Percentiles rank a stretch among this genome's conserved stretches.
Evolutionary conservation across 1,140 invertebrate species (phyloP).

Genomic region (Pantala flavescens): DNA sequence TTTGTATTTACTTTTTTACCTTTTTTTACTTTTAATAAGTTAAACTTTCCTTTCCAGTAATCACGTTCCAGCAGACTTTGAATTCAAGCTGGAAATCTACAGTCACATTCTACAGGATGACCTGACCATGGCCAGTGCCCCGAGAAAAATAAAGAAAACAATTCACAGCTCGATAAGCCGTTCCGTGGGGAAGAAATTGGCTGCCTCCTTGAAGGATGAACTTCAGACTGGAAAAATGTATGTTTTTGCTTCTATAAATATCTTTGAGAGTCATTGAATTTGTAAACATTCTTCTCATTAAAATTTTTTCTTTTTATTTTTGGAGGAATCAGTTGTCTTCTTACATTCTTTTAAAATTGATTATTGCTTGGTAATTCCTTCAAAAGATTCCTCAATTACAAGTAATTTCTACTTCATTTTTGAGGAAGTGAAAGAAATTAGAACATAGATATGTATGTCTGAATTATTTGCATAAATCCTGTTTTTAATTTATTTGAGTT

Average conservation of each 20-base stretch:
- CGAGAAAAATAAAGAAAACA: conserved; percentile 53
- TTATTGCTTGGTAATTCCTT: too few relatives aligned
- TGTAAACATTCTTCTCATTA: background rate
- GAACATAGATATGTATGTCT: too few relatives aligned
- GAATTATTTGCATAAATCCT: too few relatives aligned
- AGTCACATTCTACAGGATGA: conserved; percentile 57
- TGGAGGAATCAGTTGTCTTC: background rate
- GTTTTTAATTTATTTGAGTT: too few relatives aligned
- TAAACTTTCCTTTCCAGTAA: conserved; percentile 46
- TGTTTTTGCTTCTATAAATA: conserved; percentile 19
- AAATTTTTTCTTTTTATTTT: background rate
- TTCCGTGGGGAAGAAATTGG: conserved; percentile 53
- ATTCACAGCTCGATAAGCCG: conserved; percentile 58
- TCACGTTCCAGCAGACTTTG: conserved; percentile 51
- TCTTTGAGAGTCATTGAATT: background rate
- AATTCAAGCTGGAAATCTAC: conserved; percentile 55
- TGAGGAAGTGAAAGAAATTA: too few relatives aligned
- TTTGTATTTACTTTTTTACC: too few relatives aligned
- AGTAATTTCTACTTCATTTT: too few relatives aligned
- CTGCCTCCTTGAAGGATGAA: conserved; percentile 43
- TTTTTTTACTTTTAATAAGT: too few relatives aligned
- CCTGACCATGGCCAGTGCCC: conserved; percentile 54
- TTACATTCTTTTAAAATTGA: too few relatives aligned
- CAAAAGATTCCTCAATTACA: too few relatives aligned
- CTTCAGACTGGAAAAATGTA: conserved; percentile 41